A percentile compares a stretch with the other conserved stretches of the same genome.
These are phyloP conservation scores for Babylonia areolata DNA, from an alignment of 1,140 invertebrate genomes.

Conservation along the genomic window DNA sequence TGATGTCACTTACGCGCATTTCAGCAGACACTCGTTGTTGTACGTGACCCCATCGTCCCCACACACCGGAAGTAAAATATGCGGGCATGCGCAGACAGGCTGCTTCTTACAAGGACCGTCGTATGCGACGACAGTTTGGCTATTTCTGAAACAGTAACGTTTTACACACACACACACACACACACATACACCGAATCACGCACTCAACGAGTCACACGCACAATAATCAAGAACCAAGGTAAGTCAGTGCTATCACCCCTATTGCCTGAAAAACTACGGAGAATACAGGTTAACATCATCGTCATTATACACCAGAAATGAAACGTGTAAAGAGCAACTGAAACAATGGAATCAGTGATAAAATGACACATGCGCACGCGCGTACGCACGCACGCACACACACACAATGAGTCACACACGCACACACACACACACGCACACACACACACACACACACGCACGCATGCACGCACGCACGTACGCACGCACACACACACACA, in stretches of 20 bases:
- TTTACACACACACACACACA: neutral
- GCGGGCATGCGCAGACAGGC: conserved; percentile 44
- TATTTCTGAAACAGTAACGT: neutral
- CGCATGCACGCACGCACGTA: neutral
- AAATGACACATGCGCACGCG: neutral
- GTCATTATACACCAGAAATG: too few relatives aligned
- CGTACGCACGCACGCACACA: neutral
- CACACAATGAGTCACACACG: neutral
- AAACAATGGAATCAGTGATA: too few relatives aligned
- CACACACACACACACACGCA: neutral
- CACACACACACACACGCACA: too few relatives aligned
- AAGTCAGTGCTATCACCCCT: too few relatives aligned
- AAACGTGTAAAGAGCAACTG: too few relatives aligned
- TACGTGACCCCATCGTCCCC: conserved; percentile 82
- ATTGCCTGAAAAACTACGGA: too few relatives aligned
- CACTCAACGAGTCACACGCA: too few relatives aligned
- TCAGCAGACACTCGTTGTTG: conserved; percentile 78
- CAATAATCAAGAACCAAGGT: too few relatives aligned
- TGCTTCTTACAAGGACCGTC: neutral
- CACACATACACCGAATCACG: neutral
- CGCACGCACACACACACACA: neutral
- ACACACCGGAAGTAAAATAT: conserved; percentile 77
- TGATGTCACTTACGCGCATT: conserved; percentile 46
- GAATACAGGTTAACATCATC: too few relatives aligned
- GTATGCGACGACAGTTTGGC: neutral